phyloP scores from a whole-genome alignment of 2,888 invertebrate species.

The Andrena hattorfiana region DNA sequence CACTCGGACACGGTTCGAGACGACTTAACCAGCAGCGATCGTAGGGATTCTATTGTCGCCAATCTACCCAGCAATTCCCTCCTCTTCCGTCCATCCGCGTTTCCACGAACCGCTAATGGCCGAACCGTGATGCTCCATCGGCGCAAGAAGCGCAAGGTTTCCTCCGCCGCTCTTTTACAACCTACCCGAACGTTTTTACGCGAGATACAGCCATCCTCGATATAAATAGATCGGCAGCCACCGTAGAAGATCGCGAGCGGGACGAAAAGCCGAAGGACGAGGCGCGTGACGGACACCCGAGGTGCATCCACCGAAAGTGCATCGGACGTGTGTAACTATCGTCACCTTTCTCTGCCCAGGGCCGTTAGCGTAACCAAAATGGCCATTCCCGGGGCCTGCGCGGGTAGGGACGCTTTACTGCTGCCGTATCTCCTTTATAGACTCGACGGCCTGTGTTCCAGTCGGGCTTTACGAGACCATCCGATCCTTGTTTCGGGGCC shows the following conservation, averaged over 20 bases:
- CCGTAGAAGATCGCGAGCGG: neutral
- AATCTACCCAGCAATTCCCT: slow-evolving; percentile 47
- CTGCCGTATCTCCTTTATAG: neutral
- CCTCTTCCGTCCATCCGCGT: slow-evolving; percentile 43
- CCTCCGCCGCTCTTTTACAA: slow-evolving; percentile 22
- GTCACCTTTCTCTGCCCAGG: neutral
- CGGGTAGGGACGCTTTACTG: neutral
- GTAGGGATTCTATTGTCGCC: slow-evolving; percentile 42
- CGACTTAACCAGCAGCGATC: slow-evolving; percentile 25
- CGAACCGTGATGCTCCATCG: slow-evolving; percentile 16
- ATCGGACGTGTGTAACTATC: neutral
- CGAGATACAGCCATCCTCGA: slow-evolving; percentile 26
- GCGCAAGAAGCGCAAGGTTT: slow-evolving; percentile 48
- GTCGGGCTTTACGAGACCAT: neutral
- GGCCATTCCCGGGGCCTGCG: neutral
- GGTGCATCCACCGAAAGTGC: neutral
- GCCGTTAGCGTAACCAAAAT: slow-evolving; percentile 7
- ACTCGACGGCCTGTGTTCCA: neutral
- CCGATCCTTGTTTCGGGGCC: slow-evolving; percentile 6
- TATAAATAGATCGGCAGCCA: slow-evolving; percentile 54
- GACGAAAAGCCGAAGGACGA: neutral
- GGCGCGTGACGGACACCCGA: neutral
- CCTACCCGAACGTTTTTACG: slow-evolving; percentile 31
- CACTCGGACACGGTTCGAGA: slow-evolving; percentile 3
- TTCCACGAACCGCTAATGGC: slow-evolving; percentile 51